A percentile compares a stretch with the other conserved stretches of the same genome.
phyloP scores from a whole-genome alignment of 1,140 invertebrate species.

The Zaprionus kolodkinae region DNA sequence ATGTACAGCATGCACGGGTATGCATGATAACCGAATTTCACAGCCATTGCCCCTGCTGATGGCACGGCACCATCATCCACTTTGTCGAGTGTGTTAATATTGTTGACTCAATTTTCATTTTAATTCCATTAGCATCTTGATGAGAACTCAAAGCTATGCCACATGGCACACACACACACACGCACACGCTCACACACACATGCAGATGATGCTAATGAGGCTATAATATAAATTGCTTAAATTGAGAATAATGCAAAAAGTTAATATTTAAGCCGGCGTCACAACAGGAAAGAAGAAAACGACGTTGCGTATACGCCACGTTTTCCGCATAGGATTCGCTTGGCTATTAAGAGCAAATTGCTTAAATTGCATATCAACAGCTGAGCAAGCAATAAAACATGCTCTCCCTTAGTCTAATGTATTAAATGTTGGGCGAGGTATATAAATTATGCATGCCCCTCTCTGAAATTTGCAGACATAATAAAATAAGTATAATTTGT shows the following conservation, averaged over 20 bases:
- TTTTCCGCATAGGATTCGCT: conserved; percentile 38
- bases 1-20: conserved; percentile 11
- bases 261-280: conserved; percentile 52
- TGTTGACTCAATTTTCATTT: conserved; percentile 76
- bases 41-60: conserved; percentile 19
- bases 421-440: conserved; percentile 23
- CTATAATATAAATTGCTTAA: conserved; percentile 79
- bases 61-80: neutral
- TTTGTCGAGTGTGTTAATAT: conserved; percentile 58
- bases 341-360: conserved; percentile 39
- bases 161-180: conserved; percentile 36
- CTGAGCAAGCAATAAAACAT: conserved; percentile 43
- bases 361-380: conserved; percentile 52
- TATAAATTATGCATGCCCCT: conserved; percentile 54
- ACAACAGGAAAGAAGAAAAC: conserved; percentile 19
- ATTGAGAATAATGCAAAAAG: conserved; percentile 75
- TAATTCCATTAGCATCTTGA: conserved; percentile 79
- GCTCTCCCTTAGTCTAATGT: conserved; percentile 12
- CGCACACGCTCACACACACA: conserved; percentile 19
- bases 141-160: conserved; percentile 63
- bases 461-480: conserved; percentile 33
- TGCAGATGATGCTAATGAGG: conserved; percentile 69
- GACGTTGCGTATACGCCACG: conserved; percentile 32
- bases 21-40: conserved; percentile 43
- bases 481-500: conserved; percentile 28